These are phyloP conservation scores for Heliocidaris erythrogramma DNA, from an alignment of 35 echinoderm and acorn worm species.

Conservation along the genomic window DNA sequence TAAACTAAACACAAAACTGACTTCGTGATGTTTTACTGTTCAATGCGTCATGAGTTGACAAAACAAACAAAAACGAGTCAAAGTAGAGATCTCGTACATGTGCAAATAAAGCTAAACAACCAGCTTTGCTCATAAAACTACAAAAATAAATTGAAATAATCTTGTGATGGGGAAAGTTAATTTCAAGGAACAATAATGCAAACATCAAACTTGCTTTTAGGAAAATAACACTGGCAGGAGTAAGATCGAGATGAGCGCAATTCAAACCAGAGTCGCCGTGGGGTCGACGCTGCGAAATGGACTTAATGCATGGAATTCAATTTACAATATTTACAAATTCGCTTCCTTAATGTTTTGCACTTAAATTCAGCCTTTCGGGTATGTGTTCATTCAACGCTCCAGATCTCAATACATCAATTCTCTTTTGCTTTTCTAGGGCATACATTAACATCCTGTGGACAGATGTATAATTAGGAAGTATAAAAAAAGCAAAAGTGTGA, in stretches of 20 bases:
- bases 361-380: conserved; percentile 10
- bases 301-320: conserved; percentile 2
- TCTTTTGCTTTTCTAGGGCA: neutral
- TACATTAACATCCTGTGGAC: neutral
- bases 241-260: neutral
- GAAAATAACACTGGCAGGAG: neutral
- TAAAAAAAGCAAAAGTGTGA: neutral
- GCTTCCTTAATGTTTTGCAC: neutral
- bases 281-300: neutral
- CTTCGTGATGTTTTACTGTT: no score
- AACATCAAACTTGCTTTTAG: neutral
- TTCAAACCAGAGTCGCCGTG: neutral
- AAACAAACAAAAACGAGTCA: no score
- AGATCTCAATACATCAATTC: neutral
- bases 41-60: no score
- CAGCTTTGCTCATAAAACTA: no score
- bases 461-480: neutral
- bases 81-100: no score
- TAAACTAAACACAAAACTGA: no score
- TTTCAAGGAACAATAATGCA: neutral
- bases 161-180: no score
- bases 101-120: no score
- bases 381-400: neutral
- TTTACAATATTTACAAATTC: conserved; percentile 14
- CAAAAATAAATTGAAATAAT: no score